Conservation (phyloP, 2,113 vertebrate genomes). For the Pelecanus crispus region DNA sequence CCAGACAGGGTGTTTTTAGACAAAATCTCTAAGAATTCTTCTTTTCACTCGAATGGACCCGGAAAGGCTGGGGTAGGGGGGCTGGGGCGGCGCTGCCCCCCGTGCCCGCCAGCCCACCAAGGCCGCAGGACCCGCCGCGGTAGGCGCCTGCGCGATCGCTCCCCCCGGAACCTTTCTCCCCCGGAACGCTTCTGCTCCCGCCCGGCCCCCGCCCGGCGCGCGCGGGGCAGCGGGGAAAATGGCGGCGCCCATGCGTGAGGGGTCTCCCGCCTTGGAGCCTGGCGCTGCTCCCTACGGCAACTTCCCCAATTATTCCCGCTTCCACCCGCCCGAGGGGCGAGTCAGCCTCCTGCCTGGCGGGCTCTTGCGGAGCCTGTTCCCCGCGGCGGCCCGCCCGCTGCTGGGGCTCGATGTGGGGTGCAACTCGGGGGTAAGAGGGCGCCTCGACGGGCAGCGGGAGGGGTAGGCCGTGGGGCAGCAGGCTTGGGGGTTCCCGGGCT, state of each 20-base stretch:
- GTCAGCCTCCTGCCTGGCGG: slow-evolving; percentile 78
- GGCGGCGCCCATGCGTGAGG: background rate
- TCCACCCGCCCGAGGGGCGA: slow-evolving; percentile 87
- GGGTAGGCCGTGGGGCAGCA: background rate
- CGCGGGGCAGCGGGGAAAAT: background rate
- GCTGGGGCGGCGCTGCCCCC: no score
- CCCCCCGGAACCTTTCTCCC: background rate
- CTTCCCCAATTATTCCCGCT: slow-evolving; percentile 89
- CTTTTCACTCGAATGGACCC: background rate
- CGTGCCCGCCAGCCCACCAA: no score
- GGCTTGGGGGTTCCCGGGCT: no score
- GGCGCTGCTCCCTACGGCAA: slow-evolving; percentile 90
- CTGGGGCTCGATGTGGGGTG: slow-evolving; percentile 90
- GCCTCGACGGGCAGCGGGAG: background rate
- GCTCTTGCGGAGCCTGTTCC: slow-evolving; percentile 75
- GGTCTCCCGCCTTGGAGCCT: slow-evolving; percentile 35
- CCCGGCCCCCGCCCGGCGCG: background rate
- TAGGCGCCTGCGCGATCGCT: background rate
- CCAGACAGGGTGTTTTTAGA: background rate
- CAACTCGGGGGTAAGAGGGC: slow-evolving; percentile 86
- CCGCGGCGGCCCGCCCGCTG: slow-evolving; percentile 31
- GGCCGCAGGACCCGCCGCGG: rapidly evolving
- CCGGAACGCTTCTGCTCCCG: background rate
- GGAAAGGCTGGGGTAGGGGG: no score
- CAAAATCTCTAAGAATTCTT: background rate